A percentile compares a stretch with the other conserved stretches of the same genome.
These are phyloP conservation scores for Heliconius eleuchia DNA, from an alignment of 1,140 invertebrate species.

Conservation along the genomic window DNA sequence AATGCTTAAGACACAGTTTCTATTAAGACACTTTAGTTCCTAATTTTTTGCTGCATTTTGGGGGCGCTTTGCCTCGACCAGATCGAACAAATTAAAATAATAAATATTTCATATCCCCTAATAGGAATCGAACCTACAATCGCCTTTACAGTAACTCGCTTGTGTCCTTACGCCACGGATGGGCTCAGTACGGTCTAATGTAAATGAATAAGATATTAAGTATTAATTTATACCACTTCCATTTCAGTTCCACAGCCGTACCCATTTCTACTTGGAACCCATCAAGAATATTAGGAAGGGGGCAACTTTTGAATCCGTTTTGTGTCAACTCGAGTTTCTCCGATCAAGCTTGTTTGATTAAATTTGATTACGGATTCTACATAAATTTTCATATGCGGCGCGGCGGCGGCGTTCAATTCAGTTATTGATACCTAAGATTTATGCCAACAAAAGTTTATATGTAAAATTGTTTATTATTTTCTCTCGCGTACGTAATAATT, in stretches of 20 bases:
- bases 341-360: conserved; percentile 32
- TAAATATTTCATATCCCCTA: too few relatives aligned
- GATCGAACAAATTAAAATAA: too few relatives aligned
- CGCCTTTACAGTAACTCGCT: too few relatives aligned
- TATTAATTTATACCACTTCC: neutral
- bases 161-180: too few relatives aligned
- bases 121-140: too few relatives aligned
- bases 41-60: too few relatives aligned
- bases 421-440: conserved; percentile 30
- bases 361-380: conserved; percentile 29
- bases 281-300: conserved; percentile 36
- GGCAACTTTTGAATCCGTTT: conserved; percentile 41
- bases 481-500: neutral
- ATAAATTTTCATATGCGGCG: conserved; percentile 28
- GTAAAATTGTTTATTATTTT: neutral
- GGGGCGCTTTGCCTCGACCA: too few relatives aligned
- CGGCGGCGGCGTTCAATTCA: conserved; percentile 19
- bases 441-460: neutral
- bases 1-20: too few relatives aligned
- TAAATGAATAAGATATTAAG: too few relatives aligned
- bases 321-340: conserved; percentile 25
- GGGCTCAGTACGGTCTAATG: too few relatives aligned
- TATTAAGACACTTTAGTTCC: too few relatives aligned
- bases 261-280: conserved; percentile 19
- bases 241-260: neutral